These are phyloP conservation scores for Leptinotarsa texana DNA, from an alignment of 1,140 invertebrate species.

Conservation along the genomic window DNA sequence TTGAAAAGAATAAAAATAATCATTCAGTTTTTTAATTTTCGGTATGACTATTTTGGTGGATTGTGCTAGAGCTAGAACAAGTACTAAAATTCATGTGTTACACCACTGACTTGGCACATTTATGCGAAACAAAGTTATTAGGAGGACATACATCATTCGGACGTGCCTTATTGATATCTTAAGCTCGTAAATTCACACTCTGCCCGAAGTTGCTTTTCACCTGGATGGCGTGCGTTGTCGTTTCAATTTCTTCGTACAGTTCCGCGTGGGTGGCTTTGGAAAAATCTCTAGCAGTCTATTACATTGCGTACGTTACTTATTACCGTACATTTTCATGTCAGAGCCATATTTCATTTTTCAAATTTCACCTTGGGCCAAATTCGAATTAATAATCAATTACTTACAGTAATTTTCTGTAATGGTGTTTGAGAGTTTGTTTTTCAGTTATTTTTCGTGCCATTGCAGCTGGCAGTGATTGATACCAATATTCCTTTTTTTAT, in stretches of 20 bases:
- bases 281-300: constrained; percentile 11
- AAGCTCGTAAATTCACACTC: constrained; percentile 23
- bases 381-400: not conserved
- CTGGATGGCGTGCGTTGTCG: constrained; percentile 29
- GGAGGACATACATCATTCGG: constrained; percentile 13
- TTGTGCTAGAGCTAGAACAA: too few species aligned
- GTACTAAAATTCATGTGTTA: not conserved
- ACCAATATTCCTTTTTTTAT: too few species aligned
- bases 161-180: constrained; percentile 32
- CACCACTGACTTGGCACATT: constrained; percentile 13
- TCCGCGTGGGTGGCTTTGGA: constrained; percentile 27
- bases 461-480: too few species aligned
- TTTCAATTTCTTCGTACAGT: constrained; percentile 28
- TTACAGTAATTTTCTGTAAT: too few species aligned
- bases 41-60: too few species aligned
- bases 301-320: constrained; percentile 21
- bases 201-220: constrained; percentile 11
- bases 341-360: constrained; percentile 12
- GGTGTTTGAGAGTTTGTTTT: too few species aligned
- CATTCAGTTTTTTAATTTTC: too few species aligned
- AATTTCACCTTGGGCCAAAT: constrained; percentile 9
- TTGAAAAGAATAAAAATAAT: too few species aligned
- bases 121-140: constrained; percentile 19
- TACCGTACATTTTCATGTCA: constrained; percentile 14
- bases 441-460: too few species aligned